Evolutionary conservation across 2,888 invertebrate species (phyloP).

Genomic region (Limnephilus marmoratus): DNA sequence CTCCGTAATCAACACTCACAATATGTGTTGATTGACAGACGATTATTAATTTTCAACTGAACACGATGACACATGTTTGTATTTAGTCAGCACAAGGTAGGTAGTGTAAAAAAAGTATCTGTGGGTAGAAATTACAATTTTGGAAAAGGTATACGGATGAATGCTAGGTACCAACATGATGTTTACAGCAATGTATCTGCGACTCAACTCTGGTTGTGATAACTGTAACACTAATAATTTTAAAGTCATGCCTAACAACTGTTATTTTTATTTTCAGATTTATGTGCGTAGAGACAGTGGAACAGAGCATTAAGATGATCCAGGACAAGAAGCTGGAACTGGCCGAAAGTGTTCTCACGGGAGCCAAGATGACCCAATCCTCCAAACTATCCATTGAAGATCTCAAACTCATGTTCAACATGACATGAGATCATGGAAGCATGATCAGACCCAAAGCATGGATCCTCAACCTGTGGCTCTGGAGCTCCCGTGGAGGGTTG

Average conservation of each 20-base stretch:
- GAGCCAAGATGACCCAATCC: constrained; percentile 78
- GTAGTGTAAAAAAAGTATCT: no score
- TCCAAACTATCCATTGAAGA: constrained; percentile 89
- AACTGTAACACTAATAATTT: background rate
- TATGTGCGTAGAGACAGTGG: constrained; percentile 90
- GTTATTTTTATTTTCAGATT: constrained; percentile 78
- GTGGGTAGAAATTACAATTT: no score
- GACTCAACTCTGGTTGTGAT: background rate
- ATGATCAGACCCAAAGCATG: background rate
- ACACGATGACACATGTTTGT: no score
- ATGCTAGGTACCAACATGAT: no score
- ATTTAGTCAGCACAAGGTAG: no score
- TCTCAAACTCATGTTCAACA: constrained; percentile 84
- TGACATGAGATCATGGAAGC: constrained; percentile 67
- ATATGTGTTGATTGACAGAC: no score
- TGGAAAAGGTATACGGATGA: no score
- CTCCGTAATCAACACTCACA: no score
- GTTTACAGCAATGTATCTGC: no score
- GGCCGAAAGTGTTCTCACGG: constrained; percentile 88
- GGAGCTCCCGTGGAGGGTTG: background rate
- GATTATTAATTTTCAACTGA: no score
- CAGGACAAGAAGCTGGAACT: constrained; percentile 88
- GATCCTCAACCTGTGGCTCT: background rate
- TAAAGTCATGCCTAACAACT: background rate
- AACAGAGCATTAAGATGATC: constrained; percentile 88